A percentile compares a stretch with the other conserved stretches of the same genome.
Conservation (phyloP, 2,113 vertebrate genomes). For the Taxidea taxus region DNA sequence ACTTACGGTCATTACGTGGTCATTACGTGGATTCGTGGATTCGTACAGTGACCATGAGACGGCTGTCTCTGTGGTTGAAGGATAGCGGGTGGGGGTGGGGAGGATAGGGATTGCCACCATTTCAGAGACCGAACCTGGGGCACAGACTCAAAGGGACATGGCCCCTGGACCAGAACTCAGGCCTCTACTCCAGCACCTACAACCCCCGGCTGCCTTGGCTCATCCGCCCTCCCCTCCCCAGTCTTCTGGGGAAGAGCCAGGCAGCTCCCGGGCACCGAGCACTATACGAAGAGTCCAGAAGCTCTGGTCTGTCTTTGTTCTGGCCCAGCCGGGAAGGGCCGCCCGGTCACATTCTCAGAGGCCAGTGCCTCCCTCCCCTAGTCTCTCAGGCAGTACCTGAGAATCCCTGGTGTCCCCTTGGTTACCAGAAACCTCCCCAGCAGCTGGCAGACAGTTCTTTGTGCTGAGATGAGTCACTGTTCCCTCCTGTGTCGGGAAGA, state of each 20-base stretch:
- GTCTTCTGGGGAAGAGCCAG: neutral
- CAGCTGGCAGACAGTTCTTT: neutral
- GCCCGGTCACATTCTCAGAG: neutral
- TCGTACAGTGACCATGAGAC: rapidly evolving
- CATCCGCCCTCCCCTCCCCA: neutral
- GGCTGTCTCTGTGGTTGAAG: neutral
- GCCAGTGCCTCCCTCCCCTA: rapidly evolving
- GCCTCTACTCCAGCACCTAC: neutral
- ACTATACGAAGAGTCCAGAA: neutral
- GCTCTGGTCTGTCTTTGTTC: neutral
- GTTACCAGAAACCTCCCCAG: constrained; percentile 46
- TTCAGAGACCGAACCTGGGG: neutral
- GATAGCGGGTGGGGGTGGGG: rapidly evolving
- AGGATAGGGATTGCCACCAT: neutral
- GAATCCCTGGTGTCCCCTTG: constrained; percentile 14
- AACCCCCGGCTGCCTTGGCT: neutral
- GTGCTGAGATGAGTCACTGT: neutral
- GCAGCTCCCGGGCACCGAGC: neutral
- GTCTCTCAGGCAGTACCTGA: neutral
- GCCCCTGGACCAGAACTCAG: neutral
- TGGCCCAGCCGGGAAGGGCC: neutral
- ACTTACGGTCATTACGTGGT: rapidly evolving
- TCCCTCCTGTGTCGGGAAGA: neutral
- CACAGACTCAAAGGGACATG: neutral
- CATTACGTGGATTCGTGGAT: rapidly evolving